phyloP scores from a whole-genome alignment of 2,888 invertebrate species.

The Aphodius sticticus region DNA sequence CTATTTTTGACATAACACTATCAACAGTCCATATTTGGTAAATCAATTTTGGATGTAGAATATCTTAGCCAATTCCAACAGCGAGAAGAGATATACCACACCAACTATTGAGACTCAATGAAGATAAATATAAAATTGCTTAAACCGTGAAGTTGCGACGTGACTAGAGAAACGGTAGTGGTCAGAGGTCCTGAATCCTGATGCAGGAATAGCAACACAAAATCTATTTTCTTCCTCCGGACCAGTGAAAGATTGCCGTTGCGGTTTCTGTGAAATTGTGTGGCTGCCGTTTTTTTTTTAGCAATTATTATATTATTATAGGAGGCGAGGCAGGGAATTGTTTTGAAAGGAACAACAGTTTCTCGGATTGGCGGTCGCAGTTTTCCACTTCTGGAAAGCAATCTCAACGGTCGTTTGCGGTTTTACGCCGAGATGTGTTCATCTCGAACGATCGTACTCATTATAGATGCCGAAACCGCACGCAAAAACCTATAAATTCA shows the following conservation, averaged over 20 bases:
- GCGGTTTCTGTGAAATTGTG: not conserved
- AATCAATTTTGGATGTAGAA: no score
- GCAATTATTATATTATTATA: not conserved
- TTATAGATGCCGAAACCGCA: not conserved
- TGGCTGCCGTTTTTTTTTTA: not conserved
- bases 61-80: no score
- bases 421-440: conserved; percentile 4
- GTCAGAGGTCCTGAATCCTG: not conserved
- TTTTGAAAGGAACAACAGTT: not conserved
- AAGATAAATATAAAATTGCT: not conserved
- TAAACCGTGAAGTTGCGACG: not conserved
- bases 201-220: not conserved
- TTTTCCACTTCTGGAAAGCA: not conserved
- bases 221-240: not conserved
- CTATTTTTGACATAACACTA: no score
- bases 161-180: not conserved
- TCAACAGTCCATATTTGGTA: no score
- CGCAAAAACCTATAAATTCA: not conserved
- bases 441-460: not conserved
- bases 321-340: not conserved
- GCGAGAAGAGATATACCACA: no score
- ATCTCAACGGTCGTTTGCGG: not conserved
- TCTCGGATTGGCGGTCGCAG: not conserved
- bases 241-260: not conserved
- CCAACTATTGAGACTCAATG: not conserved